Conservation (phyloP, 2,888 invertebrate genomes). For the Dioctria rufipes region DNA sequence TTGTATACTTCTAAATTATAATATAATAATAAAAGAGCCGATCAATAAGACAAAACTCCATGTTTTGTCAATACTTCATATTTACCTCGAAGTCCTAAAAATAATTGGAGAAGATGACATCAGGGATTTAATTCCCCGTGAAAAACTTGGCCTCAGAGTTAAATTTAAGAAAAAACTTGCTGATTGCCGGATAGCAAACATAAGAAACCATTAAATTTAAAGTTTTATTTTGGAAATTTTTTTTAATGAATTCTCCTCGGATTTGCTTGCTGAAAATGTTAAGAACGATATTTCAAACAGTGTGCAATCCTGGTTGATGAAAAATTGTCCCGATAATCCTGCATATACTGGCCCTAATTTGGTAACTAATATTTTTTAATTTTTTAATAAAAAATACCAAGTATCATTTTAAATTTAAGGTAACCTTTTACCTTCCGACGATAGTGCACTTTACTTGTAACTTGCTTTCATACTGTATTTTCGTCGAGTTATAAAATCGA, state of each 20-base stretch:
- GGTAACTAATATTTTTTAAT: slow-evolving; percentile 1
- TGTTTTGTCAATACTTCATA: not conserved
- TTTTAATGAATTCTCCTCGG: not conserved
- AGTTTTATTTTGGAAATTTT: not conserved
- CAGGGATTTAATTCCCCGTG: slow-evolving; percentile 1
- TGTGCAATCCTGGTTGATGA: slow-evolving; percentile 8
- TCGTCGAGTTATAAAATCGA: not conserved
- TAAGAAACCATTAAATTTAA: not conserved
- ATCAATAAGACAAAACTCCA: not conserved
- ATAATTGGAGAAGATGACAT: slow-evolving; percentile 2
- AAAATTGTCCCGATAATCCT: slow-evolving; percentile 9
- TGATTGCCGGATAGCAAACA: slow-evolving; percentile 4
- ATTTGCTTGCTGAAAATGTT: not conserved
- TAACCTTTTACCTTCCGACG: not conserved
- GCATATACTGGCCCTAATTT: not conserved
- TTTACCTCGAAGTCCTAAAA: not conserved
- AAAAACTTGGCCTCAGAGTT: slow-evolving; percentile 7
- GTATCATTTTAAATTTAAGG: not conserved
- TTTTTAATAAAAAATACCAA: not conserved
- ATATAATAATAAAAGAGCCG: not conserved
- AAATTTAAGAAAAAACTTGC: slow-evolving; percentile 12
- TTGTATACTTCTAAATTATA: not conserved
- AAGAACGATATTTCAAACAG: slow-evolving; percentile 3
- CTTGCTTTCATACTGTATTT: too few species aligned
- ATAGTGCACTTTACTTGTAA: too few species aligned